Base-by-base conservation (phyloP, 2,888 invertebrate genomes). In the Parthenolecanium corni region DNA sequence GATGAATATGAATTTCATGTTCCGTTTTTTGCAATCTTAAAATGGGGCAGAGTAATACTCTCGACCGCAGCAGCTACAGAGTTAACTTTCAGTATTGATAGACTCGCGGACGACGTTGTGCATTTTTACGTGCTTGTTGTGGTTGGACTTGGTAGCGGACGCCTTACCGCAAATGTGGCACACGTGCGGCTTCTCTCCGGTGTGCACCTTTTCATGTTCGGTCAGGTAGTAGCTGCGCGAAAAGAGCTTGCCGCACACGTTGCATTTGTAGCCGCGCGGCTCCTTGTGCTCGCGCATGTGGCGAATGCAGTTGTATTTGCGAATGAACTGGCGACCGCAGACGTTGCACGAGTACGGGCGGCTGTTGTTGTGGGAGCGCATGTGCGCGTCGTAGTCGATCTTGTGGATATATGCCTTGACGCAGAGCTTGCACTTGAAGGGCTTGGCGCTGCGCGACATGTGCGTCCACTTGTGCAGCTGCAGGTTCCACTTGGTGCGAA, bases 381-480 rank as follows among this genome's bases (percentile, higher is more conserved):
- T 84, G 74, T 91, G 91, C 12, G 89, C 84, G 85, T 85, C 0
- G 89, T 89, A 74, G 84, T 91, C 1, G 89, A 90, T 57, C 86
- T 80, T 47, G 88, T 89, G 80, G 64, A 89, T 83, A 75, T 90
- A 91, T 18, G 90, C 90, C 64, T 86, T 85, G 69, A 86, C 86
- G 74, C 91, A 91, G 68, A 84, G 79, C 67, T 80, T 80, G 75
- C 91, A 91, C 73, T 89, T 89, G 77, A 79, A 89, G 1, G 91
- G 91, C 72, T 89, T 89, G 25, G 86, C 80, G 16, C 85, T 84
- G 66, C 89, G 83, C 57, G 85, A 84, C 63, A 85, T n/a, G 75
- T 92, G 91, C 56, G 88, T 89, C 90, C 90, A 90, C 68, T 85
- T 83, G 76, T 92, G 91, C 68, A 89, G 79, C 72, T 89, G 88